phyloP scores from a whole-genome alignment of 2,888 invertebrate genomes.

The Orchestes rusci region DNA sequence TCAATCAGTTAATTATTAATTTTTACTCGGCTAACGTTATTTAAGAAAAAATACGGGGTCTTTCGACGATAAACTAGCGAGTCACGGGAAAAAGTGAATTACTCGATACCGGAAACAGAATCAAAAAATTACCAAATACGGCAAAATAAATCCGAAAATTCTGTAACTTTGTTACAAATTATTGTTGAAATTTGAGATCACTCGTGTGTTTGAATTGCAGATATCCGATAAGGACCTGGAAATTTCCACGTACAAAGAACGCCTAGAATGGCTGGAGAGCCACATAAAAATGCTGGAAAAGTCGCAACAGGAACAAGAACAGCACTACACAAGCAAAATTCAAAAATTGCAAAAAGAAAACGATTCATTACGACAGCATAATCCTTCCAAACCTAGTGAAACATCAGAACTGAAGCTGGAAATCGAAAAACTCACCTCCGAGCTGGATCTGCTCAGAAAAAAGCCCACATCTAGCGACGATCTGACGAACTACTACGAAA shows the following conservation, averaged over 20 bases:
- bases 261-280: slow-evolving; percentile 60
- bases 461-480: slow-evolving; percentile 39
- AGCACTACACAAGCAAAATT: slow-evolving; percentile 52
- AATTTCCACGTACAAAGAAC: slow-evolving; percentile 58
- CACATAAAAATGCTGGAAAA: slow-evolving; percentile 56
- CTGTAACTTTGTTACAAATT: too few relatives aligned
- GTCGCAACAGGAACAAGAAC: slow-evolving; percentile 41
- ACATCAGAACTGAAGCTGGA: slow-evolving; percentile 51
- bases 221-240: slow-evolving; percentile 72
- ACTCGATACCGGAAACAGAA: too few relatives aligned
- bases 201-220: too few relatives aligned
- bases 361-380: too few relatives aligned
- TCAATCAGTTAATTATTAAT: too few relatives aligned
- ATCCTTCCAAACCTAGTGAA: neutral
- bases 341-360: slow-evolving; percentile 47
- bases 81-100: too few relatives aligned
- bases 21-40: too few relatives aligned
- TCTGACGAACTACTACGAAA: slow-evolving; percentile 40
- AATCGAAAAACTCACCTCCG: slow-evolving; percentile 65
- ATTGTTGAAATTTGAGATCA: too few relatives aligned
- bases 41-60: too few relatives aligned
- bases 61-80: too few relatives aligned
- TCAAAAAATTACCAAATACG: too few relatives aligned
- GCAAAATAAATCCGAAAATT: too few relatives aligned
- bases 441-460: slow-evolving; percentile 55